phyloP scores from a whole-genome alignment of 1,140 invertebrate species.

The Notospermus geniculatus region DNA sequence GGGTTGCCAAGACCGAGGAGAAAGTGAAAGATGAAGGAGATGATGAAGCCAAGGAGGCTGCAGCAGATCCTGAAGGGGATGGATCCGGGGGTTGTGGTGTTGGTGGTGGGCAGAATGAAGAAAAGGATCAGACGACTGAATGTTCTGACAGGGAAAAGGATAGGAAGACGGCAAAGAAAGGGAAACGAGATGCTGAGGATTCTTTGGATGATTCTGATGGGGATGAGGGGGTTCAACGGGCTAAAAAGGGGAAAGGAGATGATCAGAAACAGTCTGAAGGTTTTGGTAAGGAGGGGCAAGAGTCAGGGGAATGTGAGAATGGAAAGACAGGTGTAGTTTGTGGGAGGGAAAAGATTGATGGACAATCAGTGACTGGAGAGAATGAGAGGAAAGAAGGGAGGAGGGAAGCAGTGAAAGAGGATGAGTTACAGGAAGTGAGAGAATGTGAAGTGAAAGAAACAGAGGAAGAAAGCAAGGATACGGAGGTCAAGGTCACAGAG shows the following conservation, averaged over 20 bases:
- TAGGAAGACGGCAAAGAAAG: constrained; percentile 8
- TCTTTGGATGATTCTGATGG: too few species aligned
- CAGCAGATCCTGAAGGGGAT: constrained; percentile 33
- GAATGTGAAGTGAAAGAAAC: not conserved
- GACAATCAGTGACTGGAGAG: not conserved
- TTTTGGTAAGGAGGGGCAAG: too few species aligned
- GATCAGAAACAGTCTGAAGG: too few species aligned
- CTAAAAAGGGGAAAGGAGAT: too few species aligned
- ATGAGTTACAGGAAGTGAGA: not conserved
- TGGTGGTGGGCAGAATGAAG: constrained; percentile 16
- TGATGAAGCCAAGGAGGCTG: constrained; percentile 25
- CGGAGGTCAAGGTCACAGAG: not conserved
- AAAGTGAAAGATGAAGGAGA: constrained; percentile 6
- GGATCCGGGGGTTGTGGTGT: constrained; percentile 2
- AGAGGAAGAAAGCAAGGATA: not conserved
- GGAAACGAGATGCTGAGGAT: not conserved
- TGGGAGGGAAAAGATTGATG: too few species aligned
- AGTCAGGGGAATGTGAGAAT: too few species aligned
- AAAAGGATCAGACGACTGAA: constrained; percentile 1
- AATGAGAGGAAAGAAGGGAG: not conserved
- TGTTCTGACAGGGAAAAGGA: not conserved
- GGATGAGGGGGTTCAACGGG: too few species aligned
- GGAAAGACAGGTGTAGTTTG: too few species aligned
- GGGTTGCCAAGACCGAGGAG: not conserved
- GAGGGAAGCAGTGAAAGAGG: not conserved